Conservation (phyloP, 2,888 invertebrate genomes). For the Lobophora halterata region DNA sequence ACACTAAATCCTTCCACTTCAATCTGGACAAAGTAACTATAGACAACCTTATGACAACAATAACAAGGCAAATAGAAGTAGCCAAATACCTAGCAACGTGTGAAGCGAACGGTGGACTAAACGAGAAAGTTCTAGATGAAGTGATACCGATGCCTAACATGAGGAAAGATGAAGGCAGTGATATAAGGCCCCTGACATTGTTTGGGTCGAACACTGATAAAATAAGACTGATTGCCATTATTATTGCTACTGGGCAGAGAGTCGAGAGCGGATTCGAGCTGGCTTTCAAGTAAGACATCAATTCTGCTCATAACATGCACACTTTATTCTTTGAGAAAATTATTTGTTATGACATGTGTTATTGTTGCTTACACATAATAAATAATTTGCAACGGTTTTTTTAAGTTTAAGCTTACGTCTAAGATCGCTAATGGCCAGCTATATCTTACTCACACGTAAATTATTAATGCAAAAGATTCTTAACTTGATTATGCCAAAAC, state of each 20-base stretch:
- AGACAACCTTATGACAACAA: slow-evolving; percentile 88
- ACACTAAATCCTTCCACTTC: slow-evolving; percentile 82
- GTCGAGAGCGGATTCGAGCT: slow-evolving; percentile 87
- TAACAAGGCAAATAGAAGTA: slow-evolving; percentile 90
- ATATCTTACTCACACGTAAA: no score
- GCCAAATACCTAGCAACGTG: slow-evolving; percentile 85
- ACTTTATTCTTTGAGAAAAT: no score
- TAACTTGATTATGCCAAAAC: no score
- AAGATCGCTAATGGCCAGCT: no score
- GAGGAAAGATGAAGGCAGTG: slow-evolving; percentile 41
- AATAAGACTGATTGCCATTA: slow-evolving; percentile 84
- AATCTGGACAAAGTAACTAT: slow-evolving; percentile 86
- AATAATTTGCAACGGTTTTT: no score
- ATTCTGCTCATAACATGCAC: no score
- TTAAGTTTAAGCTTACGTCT: no score
- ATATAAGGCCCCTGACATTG: slow-evolving; percentile 82
- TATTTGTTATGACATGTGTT: no score
- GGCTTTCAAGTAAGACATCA: slow-evolving; percentile 84
- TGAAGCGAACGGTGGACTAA: slow-evolving; percentile 78
- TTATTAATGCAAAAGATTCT: no score
- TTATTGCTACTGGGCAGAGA: slow-evolving; percentile 84
- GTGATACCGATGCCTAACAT: slow-evolving; percentile 53
- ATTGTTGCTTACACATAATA: no score
- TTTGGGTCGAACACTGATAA: slow-evolving; percentile 86
- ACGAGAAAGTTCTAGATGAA: slow-evolving; percentile 56